A percentile compares a stretch with the other conserved stretches of the same genome.
phyloP scores from a whole-genome alignment of 2,888 invertebrate species.

The Nesidiocoris tenuis region DNA sequence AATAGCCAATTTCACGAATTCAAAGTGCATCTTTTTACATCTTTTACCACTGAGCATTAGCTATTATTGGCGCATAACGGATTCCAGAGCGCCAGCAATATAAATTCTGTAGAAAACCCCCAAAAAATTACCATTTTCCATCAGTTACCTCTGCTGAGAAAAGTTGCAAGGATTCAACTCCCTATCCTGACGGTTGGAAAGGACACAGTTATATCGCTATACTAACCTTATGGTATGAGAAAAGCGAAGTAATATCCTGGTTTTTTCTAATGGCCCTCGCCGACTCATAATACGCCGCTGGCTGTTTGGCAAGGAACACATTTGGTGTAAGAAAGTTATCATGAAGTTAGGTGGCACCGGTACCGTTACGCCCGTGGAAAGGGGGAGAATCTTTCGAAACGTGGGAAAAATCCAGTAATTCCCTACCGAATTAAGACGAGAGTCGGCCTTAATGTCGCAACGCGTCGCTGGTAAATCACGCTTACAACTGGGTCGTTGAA shows the following conservation, averaged over 20 bases:
- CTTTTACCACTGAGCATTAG: no score
- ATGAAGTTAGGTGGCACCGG: neutral
- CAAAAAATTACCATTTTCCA: no score
- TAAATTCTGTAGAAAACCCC: no score
- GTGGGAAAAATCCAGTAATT: conserved; percentile 34
- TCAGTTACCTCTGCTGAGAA: no score
- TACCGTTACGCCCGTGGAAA: neutral
- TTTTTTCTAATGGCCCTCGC: neutral
- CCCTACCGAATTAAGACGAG: conserved; percentile 27
- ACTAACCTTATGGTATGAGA: neutral
- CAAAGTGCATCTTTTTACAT: no score
- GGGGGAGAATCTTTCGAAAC: conserved; percentile 1
- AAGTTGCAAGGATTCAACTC: no score
- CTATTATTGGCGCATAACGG: no score
- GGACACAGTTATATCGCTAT: neutral
- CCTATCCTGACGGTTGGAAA: neutral
- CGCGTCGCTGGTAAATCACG: conserved; percentile 31
- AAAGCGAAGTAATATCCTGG: neutral
- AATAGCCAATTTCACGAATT: no score
- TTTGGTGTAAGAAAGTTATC: neutral
- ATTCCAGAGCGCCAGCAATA: no score
- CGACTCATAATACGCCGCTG: neutral
- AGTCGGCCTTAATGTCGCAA: conserved; percentile 32
- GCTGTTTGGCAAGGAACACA: neutral
- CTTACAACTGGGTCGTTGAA: conserved; percentile 32